These are phyloP conservation scores for Lepus timidus DNA, from an alignment of 2,113 vertebrate genomes.

Conservation along the genomic window DNA sequence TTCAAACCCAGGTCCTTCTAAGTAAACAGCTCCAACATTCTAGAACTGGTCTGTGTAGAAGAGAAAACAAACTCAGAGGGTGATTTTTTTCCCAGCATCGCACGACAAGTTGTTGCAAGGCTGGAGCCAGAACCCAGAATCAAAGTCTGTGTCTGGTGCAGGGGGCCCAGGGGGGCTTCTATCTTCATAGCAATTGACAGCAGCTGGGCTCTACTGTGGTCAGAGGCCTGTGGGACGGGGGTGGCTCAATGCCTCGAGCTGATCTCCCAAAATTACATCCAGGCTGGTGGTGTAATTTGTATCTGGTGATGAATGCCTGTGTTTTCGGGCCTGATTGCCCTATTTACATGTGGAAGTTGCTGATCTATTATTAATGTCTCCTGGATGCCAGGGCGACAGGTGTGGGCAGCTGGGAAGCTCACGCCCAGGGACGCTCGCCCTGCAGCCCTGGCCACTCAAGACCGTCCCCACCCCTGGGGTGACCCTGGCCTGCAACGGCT, in stretches of 20 bases:
- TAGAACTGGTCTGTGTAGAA: neutral
- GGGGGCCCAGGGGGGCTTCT: neutral
- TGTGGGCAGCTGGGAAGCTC: conserved; percentile 14
- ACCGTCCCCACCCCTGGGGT: neutral
- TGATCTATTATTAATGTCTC: conserved; percentile 80
- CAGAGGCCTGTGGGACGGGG: neutral
- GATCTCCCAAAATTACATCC: conserved; percentile 74
- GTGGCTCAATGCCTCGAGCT: neutral
- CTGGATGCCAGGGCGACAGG: conserved; percentile 43
- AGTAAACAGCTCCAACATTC: conserved; percentile 12
- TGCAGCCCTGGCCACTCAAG: neutral
- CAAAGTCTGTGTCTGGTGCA: neutral
- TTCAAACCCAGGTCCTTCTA: neutral
- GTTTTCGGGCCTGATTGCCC: conserved; percentile 81
- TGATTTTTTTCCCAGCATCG: neutral
- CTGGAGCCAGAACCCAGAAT: neutral
- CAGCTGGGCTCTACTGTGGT: neutral
- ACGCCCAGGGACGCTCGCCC: neutral
- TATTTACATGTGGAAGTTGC: conserved; percentile 83
- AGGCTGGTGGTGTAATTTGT: conserved; percentile 68
- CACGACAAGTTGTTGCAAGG: neutral
- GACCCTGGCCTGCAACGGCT: neutral
- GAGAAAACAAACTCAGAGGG: conserved; percentile 16
- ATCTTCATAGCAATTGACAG: neutral
- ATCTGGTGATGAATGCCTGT: conserved; percentile 80